These are phyloP conservation scores for Denticeps clupeoides DNA, from an alignment of 2,797 vertebrate genomes.

Conservation along the genomic window DNA sequence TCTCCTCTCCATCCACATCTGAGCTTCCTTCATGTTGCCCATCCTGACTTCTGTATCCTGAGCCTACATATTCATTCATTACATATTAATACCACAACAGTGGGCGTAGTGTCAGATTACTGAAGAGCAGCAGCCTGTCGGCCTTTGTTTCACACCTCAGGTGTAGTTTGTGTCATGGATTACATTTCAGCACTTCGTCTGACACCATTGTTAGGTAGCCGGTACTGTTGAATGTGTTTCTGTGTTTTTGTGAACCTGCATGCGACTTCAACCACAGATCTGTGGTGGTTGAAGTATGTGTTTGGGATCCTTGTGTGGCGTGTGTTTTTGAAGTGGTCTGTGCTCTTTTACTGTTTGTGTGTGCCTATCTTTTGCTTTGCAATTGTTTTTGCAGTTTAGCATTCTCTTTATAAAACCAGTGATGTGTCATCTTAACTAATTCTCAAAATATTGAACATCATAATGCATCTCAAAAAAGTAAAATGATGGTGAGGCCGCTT, in stretches of 20 bases:
- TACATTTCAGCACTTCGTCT: conserved; percentile 8
- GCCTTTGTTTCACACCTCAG: conserved; percentile 17
- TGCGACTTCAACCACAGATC: conserved; percentile 14
- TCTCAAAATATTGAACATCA: no score
- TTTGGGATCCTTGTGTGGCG: conserved; percentile 10
- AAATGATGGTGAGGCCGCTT: no score
- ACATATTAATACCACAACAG: conserved; percentile 25
- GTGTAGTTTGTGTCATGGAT: conserved; percentile 16
- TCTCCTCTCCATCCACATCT: background rate
- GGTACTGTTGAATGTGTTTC: conserved; percentile 9
- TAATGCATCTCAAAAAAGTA: no score
- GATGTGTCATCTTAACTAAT: no score
- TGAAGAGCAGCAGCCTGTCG: conserved; percentile 16
- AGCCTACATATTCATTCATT: conserved; percentile 14
- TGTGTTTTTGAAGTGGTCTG: conserved; percentile 18
- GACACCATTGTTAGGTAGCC: conserved; percentile 21
- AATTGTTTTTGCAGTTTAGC: no score
- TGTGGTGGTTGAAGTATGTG: conserved; percentile 1
- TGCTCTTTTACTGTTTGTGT: background rate
- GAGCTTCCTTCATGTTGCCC: background rate
- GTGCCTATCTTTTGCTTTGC: no score
- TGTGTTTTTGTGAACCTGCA: conserved; percentile 35
- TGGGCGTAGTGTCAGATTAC: conserved; percentile 24
- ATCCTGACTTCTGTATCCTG: background rate
- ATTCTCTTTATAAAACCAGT: no score